Conservation (phyloP, 1,140 invertebrate species). For the Eupeodes corollae region DNA sequence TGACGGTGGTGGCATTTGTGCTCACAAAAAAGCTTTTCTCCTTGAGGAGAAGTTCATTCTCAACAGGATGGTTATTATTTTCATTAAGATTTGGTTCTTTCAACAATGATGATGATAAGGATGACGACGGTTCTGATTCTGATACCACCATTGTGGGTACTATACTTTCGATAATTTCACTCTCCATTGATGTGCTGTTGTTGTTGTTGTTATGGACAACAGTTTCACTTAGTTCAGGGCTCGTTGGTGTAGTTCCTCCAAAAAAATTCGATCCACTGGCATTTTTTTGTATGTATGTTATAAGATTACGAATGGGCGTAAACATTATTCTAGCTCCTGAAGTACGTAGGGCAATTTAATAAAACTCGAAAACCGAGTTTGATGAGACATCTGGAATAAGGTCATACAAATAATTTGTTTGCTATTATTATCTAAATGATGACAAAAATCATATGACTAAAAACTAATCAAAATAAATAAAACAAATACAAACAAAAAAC, state of each 20-base stretch:
- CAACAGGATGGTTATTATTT: neutral
- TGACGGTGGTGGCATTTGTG: neutral
- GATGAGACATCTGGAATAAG: no score
- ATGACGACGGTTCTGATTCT: conserved; percentile 1
- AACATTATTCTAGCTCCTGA: conserved; percentile 17
- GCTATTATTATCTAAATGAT: no score
- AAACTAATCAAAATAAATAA: no score
- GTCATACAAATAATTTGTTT: no score
- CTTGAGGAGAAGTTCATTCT: neutral
- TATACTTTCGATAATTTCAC: conserved; percentile 1
- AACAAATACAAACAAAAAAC: no score
- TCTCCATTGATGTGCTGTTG: neutral
- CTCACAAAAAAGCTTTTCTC: neutral
- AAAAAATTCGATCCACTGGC: conserved; percentile 29
- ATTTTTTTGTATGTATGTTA: conserved; percentile 37
- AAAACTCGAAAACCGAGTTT: no score
- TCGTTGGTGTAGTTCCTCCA: conserved; percentile 12
- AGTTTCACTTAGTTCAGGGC: conserved; percentile 3
- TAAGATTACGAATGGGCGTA: conserved; percentile 33
- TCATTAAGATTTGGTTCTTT: neutral
- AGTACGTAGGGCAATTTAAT: no score
- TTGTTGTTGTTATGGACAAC: no score
- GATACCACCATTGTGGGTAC: neutral
- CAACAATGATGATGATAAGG: conserved; percentile 6
- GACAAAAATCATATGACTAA: no score